phyloP scores from a whole-genome alignment of 2,797 vertebrate species.

The Lateolabrax maculatus region DNA sequence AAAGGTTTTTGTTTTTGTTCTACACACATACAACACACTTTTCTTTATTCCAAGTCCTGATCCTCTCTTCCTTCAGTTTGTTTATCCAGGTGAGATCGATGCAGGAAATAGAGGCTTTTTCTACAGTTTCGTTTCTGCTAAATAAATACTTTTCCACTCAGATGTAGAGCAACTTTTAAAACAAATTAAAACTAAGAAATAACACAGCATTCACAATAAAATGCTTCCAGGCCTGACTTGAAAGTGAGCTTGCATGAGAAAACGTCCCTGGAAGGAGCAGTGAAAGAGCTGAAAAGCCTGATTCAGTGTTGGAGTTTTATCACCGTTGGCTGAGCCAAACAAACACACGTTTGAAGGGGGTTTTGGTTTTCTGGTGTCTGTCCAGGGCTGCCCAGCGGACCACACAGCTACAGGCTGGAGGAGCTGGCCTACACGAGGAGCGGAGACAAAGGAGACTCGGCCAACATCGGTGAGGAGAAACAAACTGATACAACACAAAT shows the following conservation, averaged over 20 bases:
- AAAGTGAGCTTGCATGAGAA: neutral
- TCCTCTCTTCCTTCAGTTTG: too few species aligned
- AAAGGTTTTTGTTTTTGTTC: too few species aligned
- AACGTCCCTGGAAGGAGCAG: neutral
- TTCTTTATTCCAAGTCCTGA: too few species aligned
- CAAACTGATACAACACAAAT: too few species aligned
- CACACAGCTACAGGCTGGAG: conserved; percentile 87
- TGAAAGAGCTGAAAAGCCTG: neutral
- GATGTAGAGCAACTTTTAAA: neutral
- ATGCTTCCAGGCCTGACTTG: neutral
- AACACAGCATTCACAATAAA: neutral
- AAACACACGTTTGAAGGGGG: neutral
- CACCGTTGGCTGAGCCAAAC: neutral
- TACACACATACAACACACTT: too few species aligned
- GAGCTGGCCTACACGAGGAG: conserved; percentile 91
- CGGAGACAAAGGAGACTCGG: conserved; percentile 91
- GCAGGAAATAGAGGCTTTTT: too few species aligned
- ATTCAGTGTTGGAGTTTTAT: neutral
- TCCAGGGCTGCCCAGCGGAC: conserved; percentile 88
- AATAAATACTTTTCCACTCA: neutral
- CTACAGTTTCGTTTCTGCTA: too few species aligned
- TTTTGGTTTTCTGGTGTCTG: conserved; percentile 18
- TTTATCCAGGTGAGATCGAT: neutral
- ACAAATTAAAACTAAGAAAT: too few species aligned
- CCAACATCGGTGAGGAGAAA: conserved; percentile 92